phyloP scores from a whole-genome alignment of 2,113 vertebrate genomes.

The Semnopithecus entellus region DNA sequence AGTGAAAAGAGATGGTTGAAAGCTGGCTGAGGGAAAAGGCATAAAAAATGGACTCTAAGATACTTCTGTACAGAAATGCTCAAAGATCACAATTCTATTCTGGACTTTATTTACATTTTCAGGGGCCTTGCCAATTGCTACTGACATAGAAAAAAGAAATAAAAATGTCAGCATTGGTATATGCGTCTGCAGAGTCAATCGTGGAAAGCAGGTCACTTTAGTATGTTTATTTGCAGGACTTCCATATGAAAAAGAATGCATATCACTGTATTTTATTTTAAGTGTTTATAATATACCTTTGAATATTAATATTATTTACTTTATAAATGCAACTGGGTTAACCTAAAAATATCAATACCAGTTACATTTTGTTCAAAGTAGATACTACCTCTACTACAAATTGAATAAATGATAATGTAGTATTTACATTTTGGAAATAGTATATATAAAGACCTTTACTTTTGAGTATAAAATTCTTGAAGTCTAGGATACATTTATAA shows the following conservation, averaged over 20 bases:
- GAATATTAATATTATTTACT: background rate
- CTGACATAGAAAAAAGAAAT: background rate
- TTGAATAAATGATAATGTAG: background rate
- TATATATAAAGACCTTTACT: background rate
- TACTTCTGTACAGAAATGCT: background rate
- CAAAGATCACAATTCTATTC: background rate
- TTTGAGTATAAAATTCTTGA: constrained; percentile 49
- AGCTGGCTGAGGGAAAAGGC: background rate
- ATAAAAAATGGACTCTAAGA: background rate
- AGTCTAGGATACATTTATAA: background rate
- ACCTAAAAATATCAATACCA: background rate
- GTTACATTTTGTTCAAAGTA: background rate
- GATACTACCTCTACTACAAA: background rate
- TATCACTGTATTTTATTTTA: background rate
- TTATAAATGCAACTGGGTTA: background rate
- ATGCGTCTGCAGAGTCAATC: background rate
- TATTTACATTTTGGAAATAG: constrained; percentile 15
- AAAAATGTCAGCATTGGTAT: background rate
- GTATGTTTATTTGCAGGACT: background rate
- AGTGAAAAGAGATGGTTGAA: background rate
- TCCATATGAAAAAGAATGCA: background rate
- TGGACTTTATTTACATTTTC: background rate
- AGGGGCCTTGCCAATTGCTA: background rate
- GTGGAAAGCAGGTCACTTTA: background rate
- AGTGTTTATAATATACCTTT: background rate